Conservation (phyloP, 1,140 invertebrate species). For the Euschistus heros region DNA sequence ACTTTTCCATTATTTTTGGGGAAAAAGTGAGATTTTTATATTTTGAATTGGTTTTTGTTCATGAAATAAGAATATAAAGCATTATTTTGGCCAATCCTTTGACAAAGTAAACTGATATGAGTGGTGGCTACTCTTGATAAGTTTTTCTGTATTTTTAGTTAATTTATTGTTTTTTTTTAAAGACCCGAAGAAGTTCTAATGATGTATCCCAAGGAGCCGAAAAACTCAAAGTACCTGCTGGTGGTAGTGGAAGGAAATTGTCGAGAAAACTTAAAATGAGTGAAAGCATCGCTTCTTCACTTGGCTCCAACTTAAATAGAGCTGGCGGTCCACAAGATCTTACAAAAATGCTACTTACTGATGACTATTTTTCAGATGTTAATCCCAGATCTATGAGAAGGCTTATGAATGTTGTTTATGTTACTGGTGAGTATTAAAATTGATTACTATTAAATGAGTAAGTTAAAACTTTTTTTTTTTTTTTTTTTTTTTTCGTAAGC, state of each 20-base stretch:
- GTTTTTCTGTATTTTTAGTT: too few species aligned
- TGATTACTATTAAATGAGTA: too few species aligned
- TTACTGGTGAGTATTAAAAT: slow-evolving; percentile 57
- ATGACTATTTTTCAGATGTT: slow-evolving; percentile 95
- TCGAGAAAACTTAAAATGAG: slow-evolving; percentile 53
- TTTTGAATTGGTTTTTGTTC: too few species aligned
- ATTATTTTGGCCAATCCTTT: too few species aligned
- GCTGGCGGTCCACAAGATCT: slow-evolving; percentile 57
- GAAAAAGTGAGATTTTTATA: too few species aligned
- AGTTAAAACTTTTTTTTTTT: too few species aligned
- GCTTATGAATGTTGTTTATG: slow-evolving; percentile 94
- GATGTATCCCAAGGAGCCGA: slow-evolving; percentile 15
- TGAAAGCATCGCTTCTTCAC: slow-evolving; percentile 79
- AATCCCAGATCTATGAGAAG: slow-evolving; percentile 93
- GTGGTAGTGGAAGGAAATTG: slow-evolving; percentile 33
- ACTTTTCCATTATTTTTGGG: too few species aligned
- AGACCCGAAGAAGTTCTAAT: slow-evolving; percentile 7
- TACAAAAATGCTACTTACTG: slow-evolving; percentile 78
- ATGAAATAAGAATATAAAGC: too few species aligned
- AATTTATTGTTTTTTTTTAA: too few species aligned
- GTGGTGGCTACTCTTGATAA: too few species aligned
- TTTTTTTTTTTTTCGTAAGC: too few species aligned
- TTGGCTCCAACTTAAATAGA: slow-evolving; percentile 74
- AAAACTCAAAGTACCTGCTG: slow-evolving; percentile 21
- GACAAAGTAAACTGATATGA: too few species aligned